Evolutionary conservation across 2,888 invertebrate genomes (phyloP), one percentile per base, ranked within the genome.

Genomic region (Synergus japonicus): DNA sequence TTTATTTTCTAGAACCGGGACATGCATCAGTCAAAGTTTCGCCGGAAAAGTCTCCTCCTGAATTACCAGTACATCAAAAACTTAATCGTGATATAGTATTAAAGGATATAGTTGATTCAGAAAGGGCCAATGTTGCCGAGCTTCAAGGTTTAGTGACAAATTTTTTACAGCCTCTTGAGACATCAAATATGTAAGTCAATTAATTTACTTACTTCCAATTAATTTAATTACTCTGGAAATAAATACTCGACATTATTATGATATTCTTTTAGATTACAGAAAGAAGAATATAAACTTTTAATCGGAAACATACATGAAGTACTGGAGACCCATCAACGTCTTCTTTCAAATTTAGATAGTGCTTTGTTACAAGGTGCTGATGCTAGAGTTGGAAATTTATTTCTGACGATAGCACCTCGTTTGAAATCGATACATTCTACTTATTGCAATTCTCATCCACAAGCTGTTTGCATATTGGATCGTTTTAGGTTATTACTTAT

Each of bases 391-490:
- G 99, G 99, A 2, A 97, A 97, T 86, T 93, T 98, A 13, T 98
- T 99, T 92, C 93, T 99, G 81, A 96, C 96, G 81, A 95, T 96
- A 93, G 97, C 97, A 5, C 95, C 97, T 29, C 94, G 95, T 89
- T 94, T 97, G 86, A 98, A 98, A 93, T 93, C 94, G 85, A 96
- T 98, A 13, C 98, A 99, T 92, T 96, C 96, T 89, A 94, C 94
- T 15, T 99, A 99, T 92, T 99, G 99, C 93, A 95, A 96, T 79
- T 96, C 97, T 85, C 99, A 99, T 94, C 99, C 99, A 0, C 95
- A 96, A 92, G 98, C 98, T 84, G 98, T 98, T 69, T 97, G 97
- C 90, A 95, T 99, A 87, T 94, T 99, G 86, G 98, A 98, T 92
- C 97, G 97, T 92, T 97, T 97, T 92, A 97, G 97, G 98, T 98